Percentiles rank a stretch among this genome's conserved stretches.
These are phyloP conservation scores for Phodopus roborovskii DNA, from an alignment of 2,113 vertebrate species.

Conservation along the genomic window DNA sequence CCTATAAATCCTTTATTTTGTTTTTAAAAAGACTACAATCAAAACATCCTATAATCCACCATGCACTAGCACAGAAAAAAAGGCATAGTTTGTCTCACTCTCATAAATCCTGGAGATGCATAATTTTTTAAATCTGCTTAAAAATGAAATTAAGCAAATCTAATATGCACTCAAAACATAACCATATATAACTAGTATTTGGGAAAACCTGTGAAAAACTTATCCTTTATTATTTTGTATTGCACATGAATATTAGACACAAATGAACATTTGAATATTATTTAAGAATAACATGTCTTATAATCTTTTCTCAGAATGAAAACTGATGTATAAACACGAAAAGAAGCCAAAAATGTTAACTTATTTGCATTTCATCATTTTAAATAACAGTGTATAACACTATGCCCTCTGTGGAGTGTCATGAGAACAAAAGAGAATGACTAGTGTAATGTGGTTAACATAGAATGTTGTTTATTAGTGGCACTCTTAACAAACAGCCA, in stretches of 20 bases:
- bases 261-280: background rate
- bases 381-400: background rate
- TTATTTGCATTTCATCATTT: background rate
- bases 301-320: constrained; percentile 30
- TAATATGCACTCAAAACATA: background rate
- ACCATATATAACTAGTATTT: background rate
- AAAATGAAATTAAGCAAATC: background rate
- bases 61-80: background rate
- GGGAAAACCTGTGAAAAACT: background rate
- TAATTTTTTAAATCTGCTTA: background rate
- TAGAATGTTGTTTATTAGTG: background rate
- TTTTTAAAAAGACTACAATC: background rate
- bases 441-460: background rate
- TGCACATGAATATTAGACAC: background rate
- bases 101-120: background rate
- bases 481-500: background rate
- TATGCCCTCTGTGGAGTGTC: background rate
- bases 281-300: background rate
- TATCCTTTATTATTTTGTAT: background rate
- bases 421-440: background rate
- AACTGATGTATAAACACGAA: background rate
- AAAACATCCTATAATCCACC: background rate
- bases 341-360: background rate
- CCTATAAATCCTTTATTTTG: background rate
- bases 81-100: background rate